These are phyloP conservation scores for Clamator glandarius DNA, from an alignment of 2,797 vertebrate species.

Conservation along the genomic window DNA sequence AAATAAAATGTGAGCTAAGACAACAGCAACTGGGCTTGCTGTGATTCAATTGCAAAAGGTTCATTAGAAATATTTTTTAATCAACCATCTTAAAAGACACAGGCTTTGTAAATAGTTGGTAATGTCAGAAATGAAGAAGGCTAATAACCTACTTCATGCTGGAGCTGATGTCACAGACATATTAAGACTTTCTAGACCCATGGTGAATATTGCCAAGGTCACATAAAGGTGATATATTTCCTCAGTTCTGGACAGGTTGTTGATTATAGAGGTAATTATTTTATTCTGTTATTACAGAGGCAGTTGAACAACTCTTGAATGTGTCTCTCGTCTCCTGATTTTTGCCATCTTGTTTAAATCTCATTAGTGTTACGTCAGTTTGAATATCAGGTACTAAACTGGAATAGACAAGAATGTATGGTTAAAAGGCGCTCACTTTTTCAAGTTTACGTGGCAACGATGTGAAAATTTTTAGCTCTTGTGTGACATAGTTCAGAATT, in stretches of 20 bases:
- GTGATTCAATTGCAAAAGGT: not conserved
- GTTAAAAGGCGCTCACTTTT: too few relatives aligned
- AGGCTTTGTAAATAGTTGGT: not conserved
- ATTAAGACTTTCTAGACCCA: slow-evolving; percentile 4
- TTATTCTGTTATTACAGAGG: not conserved
- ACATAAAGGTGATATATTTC: not conserved
- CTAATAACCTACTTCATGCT: slow-evolving; percentile 5
- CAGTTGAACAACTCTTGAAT: not conserved
- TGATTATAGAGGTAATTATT: not conserved
- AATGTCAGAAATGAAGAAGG: slow-evolving; percentile 11
- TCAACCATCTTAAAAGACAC: not conserved
- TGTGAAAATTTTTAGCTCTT: too few relatives aligned
- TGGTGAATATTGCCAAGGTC: not conserved
- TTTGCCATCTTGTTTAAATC: not conserved
- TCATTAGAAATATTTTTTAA: slow-evolving; percentile 28
- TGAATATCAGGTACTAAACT: too few relatives aligned
- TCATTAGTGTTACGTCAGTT: not conserved
- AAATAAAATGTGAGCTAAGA: slow-evolving; percentile 6
- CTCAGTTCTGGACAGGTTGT: not conserved
- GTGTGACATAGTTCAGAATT: too few relatives aligned
- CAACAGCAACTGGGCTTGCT: not conserved
- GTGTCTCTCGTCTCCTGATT: not conserved
- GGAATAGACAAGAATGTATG: too few relatives aligned
- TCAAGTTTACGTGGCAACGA: too few relatives aligned
- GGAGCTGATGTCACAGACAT: not conserved